phyloP scores from a whole-genome alignment of 2,797 vertebrate genomes.

The Numenius phaeopus region DNA sequence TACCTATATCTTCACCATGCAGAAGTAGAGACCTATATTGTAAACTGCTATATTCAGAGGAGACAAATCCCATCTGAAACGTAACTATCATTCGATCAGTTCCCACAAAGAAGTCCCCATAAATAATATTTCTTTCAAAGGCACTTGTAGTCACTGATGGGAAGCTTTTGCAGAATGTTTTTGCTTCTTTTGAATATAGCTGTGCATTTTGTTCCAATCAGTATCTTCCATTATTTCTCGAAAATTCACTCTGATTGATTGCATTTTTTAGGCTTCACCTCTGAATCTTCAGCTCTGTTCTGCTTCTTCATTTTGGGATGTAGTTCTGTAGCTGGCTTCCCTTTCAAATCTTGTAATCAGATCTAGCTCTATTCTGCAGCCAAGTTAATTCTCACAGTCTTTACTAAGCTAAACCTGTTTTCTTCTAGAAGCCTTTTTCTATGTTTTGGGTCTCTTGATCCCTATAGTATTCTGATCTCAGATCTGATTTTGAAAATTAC shows the following conservation, averaged over 20 bases:
- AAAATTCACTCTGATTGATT: neutral
- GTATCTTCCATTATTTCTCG: neutral
- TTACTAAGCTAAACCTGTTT: neutral
- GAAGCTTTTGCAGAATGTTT: neutral
- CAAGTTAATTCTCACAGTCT: neutral
- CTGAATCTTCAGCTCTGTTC: neutral
- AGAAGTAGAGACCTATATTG: neutral
- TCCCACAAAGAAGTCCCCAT: neutral
- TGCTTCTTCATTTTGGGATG: neutral
- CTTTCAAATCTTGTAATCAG: neutral
- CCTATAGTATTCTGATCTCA: neutral
- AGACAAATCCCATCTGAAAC: neutral
- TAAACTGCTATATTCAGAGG: neutral
- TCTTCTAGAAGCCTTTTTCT: neutral
- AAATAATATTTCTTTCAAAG: neutral
- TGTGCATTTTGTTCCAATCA: neutral
- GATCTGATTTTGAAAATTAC: neutral
- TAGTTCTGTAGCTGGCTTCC: slow-evolving; percentile 10
- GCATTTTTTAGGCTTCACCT: neutral
- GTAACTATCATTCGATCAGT: neutral
- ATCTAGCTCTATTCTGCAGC: neutral
- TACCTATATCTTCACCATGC: neutral
- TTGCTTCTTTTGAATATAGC: neutral
- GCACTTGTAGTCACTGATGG: neutral
- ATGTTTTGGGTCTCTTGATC: neutral